These are phyloP conservation scores for Deilephila elpenor DNA, from an alignment of 2,888 invertebrate genomes.

Conservation along the genomic window DNA sequence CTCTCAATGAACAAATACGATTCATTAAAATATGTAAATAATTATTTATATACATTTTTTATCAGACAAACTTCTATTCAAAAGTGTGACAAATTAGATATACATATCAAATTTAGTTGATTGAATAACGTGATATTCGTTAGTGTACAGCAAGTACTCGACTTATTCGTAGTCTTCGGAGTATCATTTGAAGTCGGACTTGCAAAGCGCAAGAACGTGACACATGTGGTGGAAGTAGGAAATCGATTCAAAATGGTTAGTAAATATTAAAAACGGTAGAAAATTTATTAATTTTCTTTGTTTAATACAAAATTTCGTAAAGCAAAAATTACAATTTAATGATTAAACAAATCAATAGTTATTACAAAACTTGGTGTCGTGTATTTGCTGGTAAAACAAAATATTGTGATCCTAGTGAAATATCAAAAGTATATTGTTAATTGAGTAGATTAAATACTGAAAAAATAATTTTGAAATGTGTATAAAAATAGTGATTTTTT, in stretches of 20 bases:
- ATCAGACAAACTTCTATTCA: too few species aligned
- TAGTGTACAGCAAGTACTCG: not conserved
- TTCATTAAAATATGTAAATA: too few species aligned
- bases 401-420: not conserved
- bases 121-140: not conserved
- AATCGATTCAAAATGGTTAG: slow-evolving; percentile 19
- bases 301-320: too few species aligned
- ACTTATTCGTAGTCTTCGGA: not conserved
- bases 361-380: not conserved
- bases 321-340: too few species aligned
- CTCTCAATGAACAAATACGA: too few species aligned
- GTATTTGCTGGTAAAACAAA: too few species aligned
- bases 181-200: not conserved
- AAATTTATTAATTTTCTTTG: not conserved
- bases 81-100: too few species aligned
- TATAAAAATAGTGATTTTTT: not conserved
- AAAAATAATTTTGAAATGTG: too few species aligned
- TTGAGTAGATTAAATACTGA: too few species aligned
- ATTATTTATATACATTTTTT: too few species aligned
- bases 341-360: not conserved
- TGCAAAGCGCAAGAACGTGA: slow-evolving; percentile 8
- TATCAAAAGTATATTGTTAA: too few species aligned
- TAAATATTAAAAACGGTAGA: not conserved
- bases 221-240: not conserved
- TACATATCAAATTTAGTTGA: too few species aligned